Evolutionary conservation across 1,140 invertebrate species (phyloP).

Genomic region (Ylistrum balloti): DNA sequence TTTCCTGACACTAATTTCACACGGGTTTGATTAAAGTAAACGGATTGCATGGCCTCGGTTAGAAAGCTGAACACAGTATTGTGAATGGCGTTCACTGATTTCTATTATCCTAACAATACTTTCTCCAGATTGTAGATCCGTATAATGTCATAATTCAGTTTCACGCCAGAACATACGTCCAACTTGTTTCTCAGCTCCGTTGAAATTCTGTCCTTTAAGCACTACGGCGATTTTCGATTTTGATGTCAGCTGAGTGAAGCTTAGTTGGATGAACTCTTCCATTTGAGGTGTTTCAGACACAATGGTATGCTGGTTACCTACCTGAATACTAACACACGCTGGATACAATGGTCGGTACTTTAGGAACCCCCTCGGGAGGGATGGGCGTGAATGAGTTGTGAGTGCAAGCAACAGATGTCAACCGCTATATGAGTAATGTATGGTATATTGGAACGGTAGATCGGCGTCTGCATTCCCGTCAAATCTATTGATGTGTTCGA

Average conservation of each 20-base stretch:
- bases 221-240: neutral
- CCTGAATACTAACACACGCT: neutral
- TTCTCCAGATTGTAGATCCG: neutral
- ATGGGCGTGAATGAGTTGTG: neutral
- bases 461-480: neutral
- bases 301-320: neutral
- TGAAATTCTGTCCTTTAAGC: neutral
- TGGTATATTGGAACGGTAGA: neutral
- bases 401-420: slow-evolving; percentile 27
- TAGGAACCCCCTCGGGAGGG: slow-evolving; percentile 19
- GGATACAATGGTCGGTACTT: neutral
- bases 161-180: neutral
- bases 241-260: neutral
- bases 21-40: neutral
- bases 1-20: neutral
- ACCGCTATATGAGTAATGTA: neutral
- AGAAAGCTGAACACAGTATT: neutral
- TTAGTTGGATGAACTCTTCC: neutral
- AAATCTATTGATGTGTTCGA: neutral
- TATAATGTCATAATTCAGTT: neutral
- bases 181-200: too few relatives aligned
- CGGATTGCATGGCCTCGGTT: neutral
- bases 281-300: neutral
- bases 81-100: neutral
- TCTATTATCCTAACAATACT: neutral